Evolutionary conservation across 2,113 vertebrate species (phyloP).

Genomic region (Chamaetylas fuelleborni): DNA sequence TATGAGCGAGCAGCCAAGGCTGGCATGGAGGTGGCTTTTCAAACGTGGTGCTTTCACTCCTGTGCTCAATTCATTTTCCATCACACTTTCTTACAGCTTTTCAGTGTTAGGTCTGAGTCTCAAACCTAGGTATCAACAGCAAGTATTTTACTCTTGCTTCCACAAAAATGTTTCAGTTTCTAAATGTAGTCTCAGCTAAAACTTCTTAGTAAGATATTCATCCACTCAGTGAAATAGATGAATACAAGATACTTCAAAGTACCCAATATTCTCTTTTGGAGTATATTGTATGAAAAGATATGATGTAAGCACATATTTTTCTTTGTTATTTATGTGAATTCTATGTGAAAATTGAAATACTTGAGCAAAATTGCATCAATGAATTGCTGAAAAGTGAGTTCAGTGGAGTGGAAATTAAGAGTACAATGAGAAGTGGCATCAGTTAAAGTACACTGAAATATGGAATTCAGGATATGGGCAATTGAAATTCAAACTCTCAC

Average conservation of each 20-base stretch:
- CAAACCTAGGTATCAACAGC: neutral
- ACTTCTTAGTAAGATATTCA: neutral
- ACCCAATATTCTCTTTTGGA: neutral
- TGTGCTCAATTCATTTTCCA: neutral
- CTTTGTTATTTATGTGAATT: neutral
- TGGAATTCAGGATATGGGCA: neutral
- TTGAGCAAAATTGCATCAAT: neutral
- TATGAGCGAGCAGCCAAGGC: neutral
- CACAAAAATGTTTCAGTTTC: neutral
- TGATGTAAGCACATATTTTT: neutral
- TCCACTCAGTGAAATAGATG: neutral
- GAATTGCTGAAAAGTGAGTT: neutral
- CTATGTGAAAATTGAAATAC: neutral
- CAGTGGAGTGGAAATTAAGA: neutral
- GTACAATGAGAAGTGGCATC: neutral
- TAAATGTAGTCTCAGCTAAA: neutral
- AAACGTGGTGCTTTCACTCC: neutral
- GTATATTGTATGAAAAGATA: neutral
- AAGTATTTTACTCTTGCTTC: neutral
- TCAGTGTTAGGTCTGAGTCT: neutral
- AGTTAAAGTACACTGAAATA: neutral
- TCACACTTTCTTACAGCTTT: neutral
- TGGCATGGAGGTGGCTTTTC: neutral
- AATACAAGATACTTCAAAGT: neutral
- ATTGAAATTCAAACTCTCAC: neutral